Evolutionary conservation across 2,888 invertebrate genomes (phyloP), one percentile per base, ranked within the genome.

Genomic region (Macaria liturata): DNA sequence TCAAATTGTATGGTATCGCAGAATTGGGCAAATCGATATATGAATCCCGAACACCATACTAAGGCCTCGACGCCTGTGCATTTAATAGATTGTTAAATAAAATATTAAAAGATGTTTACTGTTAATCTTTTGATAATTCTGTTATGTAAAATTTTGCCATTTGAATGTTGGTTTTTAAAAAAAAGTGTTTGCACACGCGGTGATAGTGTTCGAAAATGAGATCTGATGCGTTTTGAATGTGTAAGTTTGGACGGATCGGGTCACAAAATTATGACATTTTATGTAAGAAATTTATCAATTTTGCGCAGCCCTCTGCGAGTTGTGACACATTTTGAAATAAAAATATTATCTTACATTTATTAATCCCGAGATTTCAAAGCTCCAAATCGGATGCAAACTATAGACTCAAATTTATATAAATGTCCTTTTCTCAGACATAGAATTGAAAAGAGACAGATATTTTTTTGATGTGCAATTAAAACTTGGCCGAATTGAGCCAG

Each of bases 31-130:
- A 66, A 67, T 42, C 44, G 34, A 4, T 54, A 49, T 49, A 44
- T 58, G 51, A 68, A 55, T 72, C 67, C 67, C 62, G 69, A 68
- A 55, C 71, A 75, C 70, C 72, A 73, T 74, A 78, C 75, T 74
- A 72, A 77, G 85, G 84, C 80, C 80, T 74, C 75, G 75, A 69
- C 70, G 83, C 85, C 83, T 79, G 76, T 89, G 91, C 91, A 91
- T 91, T 91, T 91, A 91, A 81, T 91, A 89, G 86, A 74, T 88
- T 89, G 88, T 91, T 91, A 88, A 84, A 85, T 77, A 42, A 37
- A n/a, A 65, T 86, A 83, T 80, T 86, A 80, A 78, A 82, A 85
- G 84, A 87, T 76, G 75, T 89, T 84, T 86, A 89, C 78, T 88
- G 89, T 89, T 88, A 84, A 76, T 85, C 84, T 84, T 88, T 87